Evolutionary conservation across 2,888 invertebrate genomes (phyloP), one percentile per base, ranked within the genome.

Genomic region (Aphelenchoides bicaudatus): DNA sequence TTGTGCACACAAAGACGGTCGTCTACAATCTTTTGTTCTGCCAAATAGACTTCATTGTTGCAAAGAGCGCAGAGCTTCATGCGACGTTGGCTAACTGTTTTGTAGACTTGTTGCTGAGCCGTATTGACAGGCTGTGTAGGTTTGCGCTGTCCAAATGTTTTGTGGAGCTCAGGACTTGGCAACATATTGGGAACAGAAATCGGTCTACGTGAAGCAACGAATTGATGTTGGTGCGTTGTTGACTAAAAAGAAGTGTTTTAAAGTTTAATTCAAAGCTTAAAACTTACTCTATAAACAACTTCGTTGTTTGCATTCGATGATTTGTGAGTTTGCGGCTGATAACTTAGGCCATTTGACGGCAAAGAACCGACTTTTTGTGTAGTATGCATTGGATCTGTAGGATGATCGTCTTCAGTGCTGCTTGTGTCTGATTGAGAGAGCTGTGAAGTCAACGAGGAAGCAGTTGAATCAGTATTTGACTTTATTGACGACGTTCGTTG

Each of bases 11-110:
- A 51, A 19, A 51, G 37, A 13, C 52, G 52, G 38, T 68, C 68
- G n/a, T n/a, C n/a, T 21, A 68, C 58, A n/a, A 56, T 54, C 58
- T 72, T 39, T 48, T 67, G 63, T 54, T 72, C 72, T 0, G 72
- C 71, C 50, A 72, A 54, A 46, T 70, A 72, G 10, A 72, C 72
- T 13, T 69, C 66, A 53, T 59, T 51, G 37, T 62, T 54, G 47
- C 59, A 65, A 19, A 61, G 19, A 27, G 61, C 53, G 31, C 65
- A 65, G 13, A 43, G 47, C 38, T 53, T 50, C 28, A 23, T 16
- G 16, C 59, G 31, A 34, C 60, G 30, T 13, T 59, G 16, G 30
- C 29, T 50, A 19, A 65, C 56, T 30, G 29, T 57, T 3, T 59
- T 39, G 47, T 62, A 66, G 19, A 19, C 28, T 31, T 19, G 55